Evolutionary conservation across 2,113 vertebrate species (phyloP).

Genomic region (Psephotus haematonotus): DNA sequence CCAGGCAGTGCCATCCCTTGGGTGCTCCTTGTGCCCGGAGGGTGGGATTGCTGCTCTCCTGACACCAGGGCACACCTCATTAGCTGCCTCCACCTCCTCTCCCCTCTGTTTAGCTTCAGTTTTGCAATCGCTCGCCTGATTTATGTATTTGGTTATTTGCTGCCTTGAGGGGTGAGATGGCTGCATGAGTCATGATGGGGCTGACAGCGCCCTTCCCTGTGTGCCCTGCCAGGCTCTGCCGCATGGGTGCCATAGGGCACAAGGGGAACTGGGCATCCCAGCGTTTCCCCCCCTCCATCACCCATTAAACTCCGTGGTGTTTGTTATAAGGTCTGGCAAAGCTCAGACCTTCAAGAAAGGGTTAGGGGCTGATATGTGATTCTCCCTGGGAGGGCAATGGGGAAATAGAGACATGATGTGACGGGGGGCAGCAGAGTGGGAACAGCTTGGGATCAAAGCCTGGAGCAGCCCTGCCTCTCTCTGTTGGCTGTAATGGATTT

Average conservation of each 20-base stretch:
- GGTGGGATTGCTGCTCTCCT: background rate
- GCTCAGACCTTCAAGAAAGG: background rate
- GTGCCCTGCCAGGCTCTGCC: background rate
- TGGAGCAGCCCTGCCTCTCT: background rate
- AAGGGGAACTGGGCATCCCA: background rate
- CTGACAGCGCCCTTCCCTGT: constrained; percentile 12
- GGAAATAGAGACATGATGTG: background rate
- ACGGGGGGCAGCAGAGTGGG: background rate
- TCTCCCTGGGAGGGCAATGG: background rate
- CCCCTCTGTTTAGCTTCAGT: background rate
- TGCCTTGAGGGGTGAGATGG: constrained; percentile 9
- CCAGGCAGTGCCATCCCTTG: background rate
- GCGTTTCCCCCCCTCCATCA: background rate
- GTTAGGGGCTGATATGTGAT: background rate
- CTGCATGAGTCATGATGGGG: background rate
- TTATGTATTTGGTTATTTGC: background rate
- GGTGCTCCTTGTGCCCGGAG: background rate
- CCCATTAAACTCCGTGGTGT: background rate
- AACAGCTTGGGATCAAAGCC: background rate
- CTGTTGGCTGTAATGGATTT: background rate
- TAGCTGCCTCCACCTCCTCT: background rate
- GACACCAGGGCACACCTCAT: background rate
- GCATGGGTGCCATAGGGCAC: rapidly evolving
- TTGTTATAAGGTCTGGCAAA: background rate
- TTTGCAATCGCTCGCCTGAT: background rate